Evolutionary conservation across 1,140 invertebrate genomes (phyloP).

Genomic region (Aphelinus atriplicis): DNA sequence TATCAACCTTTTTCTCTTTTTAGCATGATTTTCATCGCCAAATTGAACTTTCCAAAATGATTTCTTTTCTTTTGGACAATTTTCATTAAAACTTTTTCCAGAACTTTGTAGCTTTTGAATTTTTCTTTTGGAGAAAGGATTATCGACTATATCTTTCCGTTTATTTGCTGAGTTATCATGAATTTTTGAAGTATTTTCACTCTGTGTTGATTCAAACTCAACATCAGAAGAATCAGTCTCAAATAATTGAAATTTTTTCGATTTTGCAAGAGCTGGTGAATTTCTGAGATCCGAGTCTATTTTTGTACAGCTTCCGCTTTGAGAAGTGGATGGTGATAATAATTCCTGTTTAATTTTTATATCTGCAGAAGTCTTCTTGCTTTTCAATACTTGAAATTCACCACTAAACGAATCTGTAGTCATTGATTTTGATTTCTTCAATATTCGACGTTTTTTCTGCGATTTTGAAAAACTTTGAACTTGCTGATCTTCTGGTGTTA

Average conservation of each 20-base stretch:
- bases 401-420: too few relatives aligned
- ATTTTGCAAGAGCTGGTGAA: too few relatives aligned
- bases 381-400: too few relatives aligned
- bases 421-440: too few relatives aligned
- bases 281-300: too few relatives aligned
- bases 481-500: background rate
- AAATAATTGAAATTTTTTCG: too few relatives aligned
- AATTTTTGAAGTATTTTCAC: background rate
- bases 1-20: conserved; percentile 5
- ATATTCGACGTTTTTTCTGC: too few relatives aligned
- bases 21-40: background rate
- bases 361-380: too few relatives aligned
- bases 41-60: background rate
- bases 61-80: conserved; percentile 3
- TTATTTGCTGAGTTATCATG: background rate
- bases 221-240: conserved; percentile 1
- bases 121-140: conserved; percentile 3
- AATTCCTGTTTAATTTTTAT: too few relatives aligned
- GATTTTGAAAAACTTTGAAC: background rate
- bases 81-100: background rate
- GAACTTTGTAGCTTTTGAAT: background rate
- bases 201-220: background rate
- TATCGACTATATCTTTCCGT: background rate
- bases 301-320: too few relatives aligned
- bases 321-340: too few relatives aligned